phyloP scores from a whole-genome alignment of 1,140 invertebrate species.

The Sweltsa coloradensis region DNA sequence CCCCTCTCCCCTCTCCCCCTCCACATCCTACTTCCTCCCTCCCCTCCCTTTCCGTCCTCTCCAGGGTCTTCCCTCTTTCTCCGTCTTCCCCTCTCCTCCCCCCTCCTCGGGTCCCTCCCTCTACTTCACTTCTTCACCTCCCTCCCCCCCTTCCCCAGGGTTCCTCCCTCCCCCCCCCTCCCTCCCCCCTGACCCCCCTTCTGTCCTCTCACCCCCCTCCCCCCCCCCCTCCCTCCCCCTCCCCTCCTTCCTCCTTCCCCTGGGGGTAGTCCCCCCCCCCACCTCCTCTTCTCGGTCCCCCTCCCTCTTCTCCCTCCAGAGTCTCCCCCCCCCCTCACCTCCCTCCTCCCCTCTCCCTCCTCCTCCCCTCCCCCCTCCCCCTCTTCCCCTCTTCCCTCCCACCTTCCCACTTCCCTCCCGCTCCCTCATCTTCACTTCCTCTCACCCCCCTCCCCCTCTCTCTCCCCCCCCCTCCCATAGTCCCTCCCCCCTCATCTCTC shows the following conservation, averaged over 20 bases:
- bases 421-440: too few species aligned
- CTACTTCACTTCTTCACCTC: background rate
- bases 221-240: background rate
- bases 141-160: background rate
- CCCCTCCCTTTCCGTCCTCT: background rate
- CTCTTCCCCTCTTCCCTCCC: too few species aligned
- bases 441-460: too few species aligned
- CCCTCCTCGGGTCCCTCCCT: background rate
- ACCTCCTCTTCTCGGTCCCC: background rate
- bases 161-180: slow-evolving; percentile 15
- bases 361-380: too few species aligned
- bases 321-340: background rate
- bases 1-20: background rate
- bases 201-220: background rate
- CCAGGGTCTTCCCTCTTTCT: background rate
- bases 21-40: background rate
- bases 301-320: too few species aligned
- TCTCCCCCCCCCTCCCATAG: too few species aligned
- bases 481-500: background rate
- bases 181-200: slow-evolving; percentile 30
- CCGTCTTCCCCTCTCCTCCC: background rate
- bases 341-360: background rate
- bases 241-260: background rate
- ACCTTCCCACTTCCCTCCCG: too few species aligned
- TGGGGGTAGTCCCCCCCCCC: background rate